Evolutionary conservation across 1,140 invertebrate genomes (phyloP), one percentile per base, ranked within the genome.

Genomic region (Papilio aristodemus): DNA sequence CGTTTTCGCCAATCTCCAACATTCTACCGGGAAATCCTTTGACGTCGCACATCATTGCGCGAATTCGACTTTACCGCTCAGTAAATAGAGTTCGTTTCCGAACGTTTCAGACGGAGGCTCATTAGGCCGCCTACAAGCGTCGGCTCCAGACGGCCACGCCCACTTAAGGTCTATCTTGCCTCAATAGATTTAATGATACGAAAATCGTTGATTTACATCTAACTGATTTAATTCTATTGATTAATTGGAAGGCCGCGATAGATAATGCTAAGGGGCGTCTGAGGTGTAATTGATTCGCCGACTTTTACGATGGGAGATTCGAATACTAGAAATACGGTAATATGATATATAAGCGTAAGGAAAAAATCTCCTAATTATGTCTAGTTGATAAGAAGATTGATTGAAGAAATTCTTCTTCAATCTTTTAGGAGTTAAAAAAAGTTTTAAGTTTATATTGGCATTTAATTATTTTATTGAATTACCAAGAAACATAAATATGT

Each of bases 51-150:
- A 39, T 59, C 72, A 66, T 71, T 41, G 68, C 71, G 66, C 25
- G 73, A 79, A 80, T 71, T 78, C 59, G 68, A 67, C 75, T 69
- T 77, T 78, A 74, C 32, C 8, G 0, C 13, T 46, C 54, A 58
- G 62, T 59, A 73, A 75, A 83, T 84, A 89, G 80, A 72, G 77
- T 46, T 80, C 71, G 70, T 73, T 64, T 82, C 77, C 25, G 27
- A 59, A 71, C 68, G 74, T 58, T 72, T 46, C 70, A 69, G 58
- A 68, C 59, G 72, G 66, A 74, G 37, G 73, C 78, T 89, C 87
- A 87, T 87, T 87, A 89, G 77, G 79, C 74, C 77, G 80, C 78
- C 78, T 84, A 74, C 77, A 76, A 73, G 63, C 73, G 77, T 74
- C 77, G 70, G 71, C 71, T 75, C 63, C 75, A 80, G 83, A 82